phyloP scores from a whole-genome alignment of 1,140 invertebrate genomes.

The Drosophila subpulchrella region DNA sequence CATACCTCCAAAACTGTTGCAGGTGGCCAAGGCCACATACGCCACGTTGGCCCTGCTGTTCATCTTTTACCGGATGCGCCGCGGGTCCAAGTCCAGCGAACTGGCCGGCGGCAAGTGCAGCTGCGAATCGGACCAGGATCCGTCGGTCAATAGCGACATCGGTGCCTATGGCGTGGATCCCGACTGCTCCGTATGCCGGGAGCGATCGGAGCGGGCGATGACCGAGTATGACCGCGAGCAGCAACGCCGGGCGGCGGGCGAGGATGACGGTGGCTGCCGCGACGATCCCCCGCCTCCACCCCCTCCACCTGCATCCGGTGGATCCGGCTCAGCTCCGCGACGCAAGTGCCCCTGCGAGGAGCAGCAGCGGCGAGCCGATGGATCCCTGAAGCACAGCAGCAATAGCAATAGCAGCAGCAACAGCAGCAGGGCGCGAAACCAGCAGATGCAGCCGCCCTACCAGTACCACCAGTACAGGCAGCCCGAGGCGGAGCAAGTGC shows the following conservation, averaged over 20 bases:
- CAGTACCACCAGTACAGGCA: slow-evolving; percentile 1
- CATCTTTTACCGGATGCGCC: slow-evolving; percentile 59
- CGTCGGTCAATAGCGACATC: slow-evolving; percentile 7
- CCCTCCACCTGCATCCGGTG: slow-evolving; percentile 12
- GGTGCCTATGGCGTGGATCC: slow-evolving; percentile 31
- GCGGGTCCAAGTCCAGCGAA: slow-evolving; percentile 26
- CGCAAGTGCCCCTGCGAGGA: slow-evolving; percentile 67
- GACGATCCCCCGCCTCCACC: slow-evolving; percentile 36
- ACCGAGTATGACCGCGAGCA: slow-evolving; percentile 45
- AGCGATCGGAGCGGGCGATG: slow-evolving; percentile 46
- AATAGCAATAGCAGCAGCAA: not conserved
- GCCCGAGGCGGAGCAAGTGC: slow-evolving; percentile 29
- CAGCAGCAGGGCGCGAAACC: not conserved
- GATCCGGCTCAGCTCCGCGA: slow-evolving; percentile 6
- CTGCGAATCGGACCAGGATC: slow-evolving; percentile 12
- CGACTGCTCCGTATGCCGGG: slow-evolving; percentile 52
- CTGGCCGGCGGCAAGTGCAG: slow-evolving; percentile 31
- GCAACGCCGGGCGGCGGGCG: slow-evolving; percentile 19
- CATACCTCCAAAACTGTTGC: not conserved
- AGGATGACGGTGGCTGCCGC: slow-evolving; percentile 22
- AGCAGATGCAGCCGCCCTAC: slow-evolving; percentile 1
- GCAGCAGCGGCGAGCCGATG: slow-evolving; percentile 4
- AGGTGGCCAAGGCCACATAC: slow-evolving; percentile 75
- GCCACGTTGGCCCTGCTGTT: slow-evolving; percentile 64
- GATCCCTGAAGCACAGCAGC: slow-evolving; percentile 16